A percentile compares a stretch with the other conserved stretches of the same genome.
phyloP scores from a whole-genome alignment of 2,113 vertebrate genomes.

The Vulpes lagopus region DNA sequence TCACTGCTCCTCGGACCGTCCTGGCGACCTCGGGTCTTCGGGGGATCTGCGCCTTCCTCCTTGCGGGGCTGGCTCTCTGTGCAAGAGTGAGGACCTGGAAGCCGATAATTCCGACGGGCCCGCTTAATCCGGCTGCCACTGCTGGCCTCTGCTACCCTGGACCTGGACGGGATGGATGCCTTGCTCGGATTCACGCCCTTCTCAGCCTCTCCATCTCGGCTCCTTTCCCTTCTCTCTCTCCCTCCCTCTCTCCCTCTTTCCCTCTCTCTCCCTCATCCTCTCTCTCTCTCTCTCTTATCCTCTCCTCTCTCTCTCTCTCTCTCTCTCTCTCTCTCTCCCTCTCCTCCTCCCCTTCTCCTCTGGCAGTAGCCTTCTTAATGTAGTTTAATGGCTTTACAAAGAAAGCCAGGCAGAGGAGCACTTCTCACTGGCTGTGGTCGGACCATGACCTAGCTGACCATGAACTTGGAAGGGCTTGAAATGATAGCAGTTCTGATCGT shows the following conservation, averaged over 20 bases:
- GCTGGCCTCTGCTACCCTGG: slow-evolving; percentile 80
- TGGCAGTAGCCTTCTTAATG: slow-evolving; percentile 87
- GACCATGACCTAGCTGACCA: slow-evolving; percentile 93
- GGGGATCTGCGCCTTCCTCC: slow-evolving; percentile 65
- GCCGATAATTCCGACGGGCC: slow-evolving; percentile 79
- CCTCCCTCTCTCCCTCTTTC: slow-evolving; percentile 57
- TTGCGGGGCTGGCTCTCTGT: slow-evolving; percentile 73
- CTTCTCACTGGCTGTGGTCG: slow-evolving; percentile 87
- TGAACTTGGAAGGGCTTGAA: slow-evolving; percentile 99
- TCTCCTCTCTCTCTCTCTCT: slow-evolving; percentile 79
- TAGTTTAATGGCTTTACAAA: slow-evolving; percentile 91
- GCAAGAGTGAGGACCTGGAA: slow-evolving; percentile 78
- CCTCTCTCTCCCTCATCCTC: background rate
- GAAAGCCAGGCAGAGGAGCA: slow-evolving; percentile 85
- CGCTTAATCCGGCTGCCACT: slow-evolving; percentile 81
- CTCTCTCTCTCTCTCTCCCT: slow-evolving; percentile 80
- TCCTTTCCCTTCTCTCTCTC: background rate
- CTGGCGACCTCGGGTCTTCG: slow-evolving; percentile 72
- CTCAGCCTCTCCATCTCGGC: slow-evolving; percentile 77
- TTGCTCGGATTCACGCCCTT: slow-evolving; percentile 79
- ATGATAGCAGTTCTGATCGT: slow-evolving; percentile 98
- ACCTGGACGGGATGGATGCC: slow-evolving; percentile 77
- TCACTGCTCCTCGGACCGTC: slow-evolving; percentile 44
- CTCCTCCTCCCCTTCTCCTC: slow-evolving; percentile 76
- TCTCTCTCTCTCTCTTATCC: slow-evolving; percentile 78